Base-by-base conservation (phyloP, 2,113 vertebrate species). In the Haliaeetus leucogaster region DNA sequence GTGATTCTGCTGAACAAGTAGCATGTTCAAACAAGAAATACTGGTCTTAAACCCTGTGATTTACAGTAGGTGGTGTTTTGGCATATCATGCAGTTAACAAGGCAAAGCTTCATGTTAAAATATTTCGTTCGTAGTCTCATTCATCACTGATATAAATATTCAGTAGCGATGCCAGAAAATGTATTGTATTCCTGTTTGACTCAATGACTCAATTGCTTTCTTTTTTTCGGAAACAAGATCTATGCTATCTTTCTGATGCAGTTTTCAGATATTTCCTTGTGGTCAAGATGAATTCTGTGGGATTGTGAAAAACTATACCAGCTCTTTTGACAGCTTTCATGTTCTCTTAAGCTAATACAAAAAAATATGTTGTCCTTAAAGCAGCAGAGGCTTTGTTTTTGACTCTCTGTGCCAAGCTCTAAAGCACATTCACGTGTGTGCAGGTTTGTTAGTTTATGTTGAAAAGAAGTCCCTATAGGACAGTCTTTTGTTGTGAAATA, bases 11-110 rank as follows among this genome's bases (percentile, higher is more conserved):
- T 97, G 97, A 98, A 96, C 94, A 95, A 97, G 98, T 96, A 97
- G 90, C 98, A 68, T 98, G 98, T 98, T 98, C 91, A 92, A 98
- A 98, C 98, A 98, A 98, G 98, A 98, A 98, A 98, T 97, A 98
- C 98, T 97, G 96, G 98, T 98, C 98, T 96, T 91, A 96, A 98
- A 97, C 83, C 76, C 97, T 97, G 95, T 97, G 97, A 98, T 98
- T 98, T 98, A 97, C 97, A 96, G 97, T 96, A 97, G 98, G 97
- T 97, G 98, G 97, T 98, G 98, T 98, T 98, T 97, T 98, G 97
- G 98, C 97, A 97, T 95, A 97, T 97, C 94, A 92, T 93, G 76
- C 95, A 89, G 93, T 97, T 98, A 98, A 98, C 96, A 97, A 98
- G 95, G 97, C 96, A 94, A 59, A 86, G 92, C 98, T 98, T 95